These are phyloP conservation scores for Rhinogobius similis DNA, from an alignment of 2,113 vertebrate genomes.

Conservation along the genomic window DNA sequence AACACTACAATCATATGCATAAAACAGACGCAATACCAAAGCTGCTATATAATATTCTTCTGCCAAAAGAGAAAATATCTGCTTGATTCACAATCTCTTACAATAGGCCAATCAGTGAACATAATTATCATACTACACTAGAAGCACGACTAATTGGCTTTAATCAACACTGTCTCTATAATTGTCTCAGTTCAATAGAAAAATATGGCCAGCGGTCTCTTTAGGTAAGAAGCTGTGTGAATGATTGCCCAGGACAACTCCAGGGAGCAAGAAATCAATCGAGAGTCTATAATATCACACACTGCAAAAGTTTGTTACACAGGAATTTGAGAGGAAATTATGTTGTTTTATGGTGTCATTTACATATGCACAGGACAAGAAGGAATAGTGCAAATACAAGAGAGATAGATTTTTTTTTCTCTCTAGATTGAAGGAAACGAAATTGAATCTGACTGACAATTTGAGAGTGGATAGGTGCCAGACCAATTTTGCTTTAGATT, in stretches of 20 bases:
- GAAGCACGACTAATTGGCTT: slow-evolving; percentile 38
- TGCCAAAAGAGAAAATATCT: background rate
- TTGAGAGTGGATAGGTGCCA: background rate
- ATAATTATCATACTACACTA: slow-evolving; percentile 36
- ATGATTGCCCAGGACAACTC: slow-evolving; percentile 31
- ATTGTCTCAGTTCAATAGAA: slow-evolving; percentile 20
- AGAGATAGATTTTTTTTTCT: background rate
- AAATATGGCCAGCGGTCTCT: slow-evolving; percentile 11
- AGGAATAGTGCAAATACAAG: background rate
- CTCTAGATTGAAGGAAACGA: background rate
- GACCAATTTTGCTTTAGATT: background rate
- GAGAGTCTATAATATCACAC: slow-evolving; percentile 11
- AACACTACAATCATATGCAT: background rate
- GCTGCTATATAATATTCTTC: background rate
- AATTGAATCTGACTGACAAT: background rate
- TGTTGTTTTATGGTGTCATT: background rate
- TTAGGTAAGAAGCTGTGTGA: slow-evolving; percentile 27
- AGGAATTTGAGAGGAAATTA: slow-evolving; percentile 5
- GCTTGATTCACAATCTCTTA: slow-evolving; percentile 31
- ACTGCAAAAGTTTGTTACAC: slow-evolving; percentile 13
- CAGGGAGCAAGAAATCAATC: slow-evolving; percentile 11
- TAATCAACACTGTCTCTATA: slow-evolving; percentile 33
- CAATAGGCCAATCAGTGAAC: slow-evolving; percentile 28
- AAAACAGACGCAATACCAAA: background rate
- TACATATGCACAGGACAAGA: background rate